phyloP scores from a whole-genome alignment of 2,113 vertebrate species.

The Catharus bicknelli region DNA sequence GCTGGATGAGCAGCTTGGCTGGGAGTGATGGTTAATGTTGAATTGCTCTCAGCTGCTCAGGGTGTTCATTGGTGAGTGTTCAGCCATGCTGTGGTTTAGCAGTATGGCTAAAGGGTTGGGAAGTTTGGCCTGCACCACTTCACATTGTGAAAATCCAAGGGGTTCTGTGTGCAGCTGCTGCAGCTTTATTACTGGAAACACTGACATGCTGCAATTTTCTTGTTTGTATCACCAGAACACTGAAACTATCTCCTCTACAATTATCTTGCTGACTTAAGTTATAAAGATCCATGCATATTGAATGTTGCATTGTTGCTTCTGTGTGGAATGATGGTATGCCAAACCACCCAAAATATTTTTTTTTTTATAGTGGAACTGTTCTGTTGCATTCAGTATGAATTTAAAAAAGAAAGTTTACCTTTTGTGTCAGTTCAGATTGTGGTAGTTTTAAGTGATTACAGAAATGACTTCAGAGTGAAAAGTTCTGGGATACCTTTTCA shows the following conservation, averaged over 20 bases:
- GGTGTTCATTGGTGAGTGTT: background rate
- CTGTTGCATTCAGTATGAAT: background rate
- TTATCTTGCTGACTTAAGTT: background rate
- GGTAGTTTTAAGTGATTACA: background rate
- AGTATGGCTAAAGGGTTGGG: background rate
- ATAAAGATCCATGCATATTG: background rate
- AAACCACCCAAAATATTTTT: background rate
- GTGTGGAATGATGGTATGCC: background rate
- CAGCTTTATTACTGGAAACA: background rate
- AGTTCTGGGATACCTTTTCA: background rate
- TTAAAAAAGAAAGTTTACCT: background rate
- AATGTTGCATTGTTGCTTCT: background rate
- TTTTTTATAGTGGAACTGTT: background rate
- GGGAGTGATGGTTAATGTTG: background rate
- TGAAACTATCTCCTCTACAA: slow-evolving; percentile 5
- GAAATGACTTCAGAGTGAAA: background rate
- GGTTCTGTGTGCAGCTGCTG: slow-evolving; percentile 5
- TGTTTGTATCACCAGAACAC: background rate
- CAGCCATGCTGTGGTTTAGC: background rate
- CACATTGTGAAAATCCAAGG: background rate
- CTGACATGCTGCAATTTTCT: slow-evolving; percentile 36
- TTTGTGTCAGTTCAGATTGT: background rate
- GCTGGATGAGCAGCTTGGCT: background rate
- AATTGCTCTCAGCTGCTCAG: background rate
- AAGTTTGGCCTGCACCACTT: background rate